phyloP scores from a whole-genome alignment of 2,888 invertebrate species.

The Noctua comes region DNA sequence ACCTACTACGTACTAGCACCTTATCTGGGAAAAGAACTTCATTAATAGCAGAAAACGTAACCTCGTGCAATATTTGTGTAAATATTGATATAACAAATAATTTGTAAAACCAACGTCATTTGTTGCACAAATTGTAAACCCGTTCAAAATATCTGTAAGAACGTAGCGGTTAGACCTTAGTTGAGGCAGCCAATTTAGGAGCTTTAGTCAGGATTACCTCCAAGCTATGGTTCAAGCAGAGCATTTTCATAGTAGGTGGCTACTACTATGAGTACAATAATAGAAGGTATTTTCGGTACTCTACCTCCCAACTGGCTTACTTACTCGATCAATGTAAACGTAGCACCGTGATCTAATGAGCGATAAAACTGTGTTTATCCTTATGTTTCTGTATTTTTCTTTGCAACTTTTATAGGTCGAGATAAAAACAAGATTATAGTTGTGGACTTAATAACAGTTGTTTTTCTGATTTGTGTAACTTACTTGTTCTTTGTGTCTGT shows the following conservation, averaged over 20 bases:
- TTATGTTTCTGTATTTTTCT: constrained; percentile 55
- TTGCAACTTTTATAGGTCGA: constrained; percentile 58
- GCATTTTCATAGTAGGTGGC: constrained; percentile 24
- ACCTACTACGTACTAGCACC: not conserved
- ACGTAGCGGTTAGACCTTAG: not conserved
- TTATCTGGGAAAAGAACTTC: not conserved
- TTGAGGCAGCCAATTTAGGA: constrained; percentile 27
- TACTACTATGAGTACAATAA: not conserved
- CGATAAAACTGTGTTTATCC: constrained; percentile 62
- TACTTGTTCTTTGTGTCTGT: constrained; percentile 31
- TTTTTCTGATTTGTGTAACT: constrained; percentile 50
- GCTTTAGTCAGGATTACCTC: constrained; percentile 13
- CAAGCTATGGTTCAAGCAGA: constrained; percentile 3
- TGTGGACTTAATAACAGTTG: constrained; percentile 58
- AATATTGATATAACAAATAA: not conserved
- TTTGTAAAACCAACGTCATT: not conserved
- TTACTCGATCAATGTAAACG: constrained; percentile 42
- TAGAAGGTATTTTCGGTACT: constrained; percentile 1
- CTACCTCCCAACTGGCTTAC: not conserved
- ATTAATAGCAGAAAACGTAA: not conserved
- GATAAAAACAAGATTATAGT: constrained; percentile 62
- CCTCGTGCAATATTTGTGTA: not conserved
- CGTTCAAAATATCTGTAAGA: not conserved
- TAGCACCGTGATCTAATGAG: constrained; percentile 57
- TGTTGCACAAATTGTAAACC: not conserved